Percentiles rank a stretch among this genome's conserved stretches.
These are phyloP conservation scores for Tipula lateralis DNA, from an alignment of 2,888 invertebrate species.

Conservation along the genomic window DNA sequence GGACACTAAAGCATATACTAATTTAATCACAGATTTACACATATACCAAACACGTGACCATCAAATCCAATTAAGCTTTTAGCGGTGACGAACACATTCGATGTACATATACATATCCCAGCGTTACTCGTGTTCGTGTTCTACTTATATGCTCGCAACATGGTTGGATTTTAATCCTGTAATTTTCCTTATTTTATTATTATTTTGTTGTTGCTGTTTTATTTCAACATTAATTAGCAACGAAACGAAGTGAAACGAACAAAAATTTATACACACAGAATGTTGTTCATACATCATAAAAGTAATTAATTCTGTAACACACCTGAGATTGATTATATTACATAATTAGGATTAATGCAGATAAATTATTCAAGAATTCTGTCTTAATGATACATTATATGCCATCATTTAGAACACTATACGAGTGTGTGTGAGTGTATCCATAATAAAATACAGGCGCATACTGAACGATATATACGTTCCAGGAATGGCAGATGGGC, in stretches of 20 bases:
- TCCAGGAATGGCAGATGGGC: too few relatives aligned
- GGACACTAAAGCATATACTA: neutral
- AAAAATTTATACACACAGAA: neutral
- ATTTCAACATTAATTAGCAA: neutral
- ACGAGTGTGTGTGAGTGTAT: neutral
- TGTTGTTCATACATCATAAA: constrained; percentile 24
- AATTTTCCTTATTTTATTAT: neutral
- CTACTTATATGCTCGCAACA: neutral
- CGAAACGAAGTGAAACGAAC: neutral
- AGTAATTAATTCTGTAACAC: constrained; percentile 19
- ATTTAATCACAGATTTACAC: neutral
- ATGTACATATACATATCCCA: neutral
- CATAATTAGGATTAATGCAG: constrained; percentile 24
- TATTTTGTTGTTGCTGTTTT: neutral
- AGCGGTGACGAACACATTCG: neutral
- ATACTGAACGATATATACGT: too few relatives aligned
- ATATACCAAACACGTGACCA: neutral
- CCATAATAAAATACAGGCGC: too few relatives aligned
- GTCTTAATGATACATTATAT: constrained; percentile 19
- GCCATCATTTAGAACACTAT: neutral
- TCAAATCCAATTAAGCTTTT: neutral
- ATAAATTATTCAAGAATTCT: constrained; percentile 9
- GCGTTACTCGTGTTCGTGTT: neutral
- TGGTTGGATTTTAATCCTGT: neutral
- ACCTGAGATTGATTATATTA: constrained; percentile 24